Percentiles rank a stretch among this genome's conserved stretches.
Conservation (phyloP, 1,140 invertebrate species). For the Trichoplusia ni region DNA sequence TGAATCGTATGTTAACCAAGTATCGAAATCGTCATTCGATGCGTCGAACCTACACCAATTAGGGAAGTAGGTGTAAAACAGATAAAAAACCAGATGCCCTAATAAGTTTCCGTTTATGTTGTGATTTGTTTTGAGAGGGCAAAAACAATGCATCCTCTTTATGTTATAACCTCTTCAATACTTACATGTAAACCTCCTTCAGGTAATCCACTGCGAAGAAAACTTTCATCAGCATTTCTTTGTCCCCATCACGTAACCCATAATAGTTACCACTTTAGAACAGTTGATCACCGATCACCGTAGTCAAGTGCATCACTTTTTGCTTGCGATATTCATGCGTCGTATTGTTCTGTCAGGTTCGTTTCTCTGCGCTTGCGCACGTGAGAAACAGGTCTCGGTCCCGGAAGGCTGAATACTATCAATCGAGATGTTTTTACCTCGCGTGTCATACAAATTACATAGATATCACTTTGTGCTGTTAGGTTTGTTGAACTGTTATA, state of each 20-base stretch:
- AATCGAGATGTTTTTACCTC: conserved; percentile 35
- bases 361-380: conserved; percentile 40
- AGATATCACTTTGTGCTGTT: conserved; percentile 10
- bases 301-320: conserved; percentile 37
- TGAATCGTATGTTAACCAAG: too few species aligned
- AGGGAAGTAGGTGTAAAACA: too few species aligned
- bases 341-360: conserved; percentile 57
- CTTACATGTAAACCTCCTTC: too few species aligned
- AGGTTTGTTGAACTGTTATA: conserved; percentile 20
- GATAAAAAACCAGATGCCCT: too few species aligned
- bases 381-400: conserved; percentile 53
- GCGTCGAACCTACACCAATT: too few species aligned
- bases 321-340: conserved; percentile 40
- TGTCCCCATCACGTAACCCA: background rate
- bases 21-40: too few species aligned
- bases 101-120: too few species aligned
- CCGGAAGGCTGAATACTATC: conserved; percentile 45
- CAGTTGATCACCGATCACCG: conserved; percentile 11
- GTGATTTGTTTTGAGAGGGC: too few species aligned
- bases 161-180: too few species aligned
- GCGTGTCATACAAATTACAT: conserved; percentile 28
- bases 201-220: background rate
- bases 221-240: background rate
- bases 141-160: too few species aligned
- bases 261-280: background rate